These are phyloP conservation scores for Trissolcus japonicus DNA, from an alignment of 2,888 invertebrate species.

Conservation along the genomic window DNA sequence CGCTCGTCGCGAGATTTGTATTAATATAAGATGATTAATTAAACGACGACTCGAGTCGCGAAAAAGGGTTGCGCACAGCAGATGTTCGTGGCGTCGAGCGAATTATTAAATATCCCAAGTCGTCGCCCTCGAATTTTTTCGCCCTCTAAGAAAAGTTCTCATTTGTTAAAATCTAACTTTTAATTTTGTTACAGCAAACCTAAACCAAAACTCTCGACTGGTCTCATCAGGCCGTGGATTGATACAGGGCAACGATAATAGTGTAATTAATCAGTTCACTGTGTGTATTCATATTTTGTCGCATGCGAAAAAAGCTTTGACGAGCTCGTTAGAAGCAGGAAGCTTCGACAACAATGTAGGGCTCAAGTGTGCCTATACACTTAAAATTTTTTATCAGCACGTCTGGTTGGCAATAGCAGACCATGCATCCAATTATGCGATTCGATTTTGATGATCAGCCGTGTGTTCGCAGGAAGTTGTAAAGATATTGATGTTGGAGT, in stretches of 20 bases:
- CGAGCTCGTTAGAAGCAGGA: conserved; percentile 45
- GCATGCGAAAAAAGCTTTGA: conserved; percentile 19
- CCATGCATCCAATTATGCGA: conserved; percentile 35
- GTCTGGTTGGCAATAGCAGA: conserved; percentile 14
- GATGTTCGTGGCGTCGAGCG: conserved; percentile 73
- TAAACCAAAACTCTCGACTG: neutral
- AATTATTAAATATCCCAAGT: conserved; percentile 71
- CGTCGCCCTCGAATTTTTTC: neutral
- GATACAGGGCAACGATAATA: neutral
- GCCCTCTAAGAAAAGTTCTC: no score
- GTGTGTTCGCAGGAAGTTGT: conserved; percentile 44
- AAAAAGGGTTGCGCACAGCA: conserved; percentile 67
- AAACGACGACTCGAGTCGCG: conserved; percentile 59
- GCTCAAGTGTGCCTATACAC: conserved; percentile 28
- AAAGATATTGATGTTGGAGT: conserved; percentile 52
- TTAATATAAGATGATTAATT: conserved; percentile 75
- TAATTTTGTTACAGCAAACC: neutral
- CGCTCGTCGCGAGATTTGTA: conserved; percentile 70
- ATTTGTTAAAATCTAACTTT: neutral
- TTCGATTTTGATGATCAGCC: conserved; percentile 44
- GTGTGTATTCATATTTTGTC: neutral
- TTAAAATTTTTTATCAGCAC: conserved; percentile 39
- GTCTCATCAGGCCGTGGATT: neutral
- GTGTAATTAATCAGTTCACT: conserved; percentile 10
- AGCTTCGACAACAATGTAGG: conserved; percentile 21